These are phyloP conservation scores for Manis crassicaudata DNA, from an alignment of 2,797 vertebrate genomes.

Conservation along the genomic window DNA sequence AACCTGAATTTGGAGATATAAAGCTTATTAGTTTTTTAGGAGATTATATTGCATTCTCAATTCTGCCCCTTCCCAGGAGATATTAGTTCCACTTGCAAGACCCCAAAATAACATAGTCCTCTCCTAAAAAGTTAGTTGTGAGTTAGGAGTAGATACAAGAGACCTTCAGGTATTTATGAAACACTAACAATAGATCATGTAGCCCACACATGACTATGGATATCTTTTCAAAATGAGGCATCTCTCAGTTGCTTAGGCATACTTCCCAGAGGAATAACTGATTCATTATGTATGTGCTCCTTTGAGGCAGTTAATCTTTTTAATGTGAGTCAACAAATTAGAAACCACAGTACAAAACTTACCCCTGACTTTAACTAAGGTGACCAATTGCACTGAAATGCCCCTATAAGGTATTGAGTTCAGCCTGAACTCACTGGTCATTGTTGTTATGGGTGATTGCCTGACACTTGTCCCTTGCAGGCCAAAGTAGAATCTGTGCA, in stretches of 20 bases:
- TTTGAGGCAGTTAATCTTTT: constrained; percentile 18
- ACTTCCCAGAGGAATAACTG: not conserved
- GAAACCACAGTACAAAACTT: constrained; percentile 26
- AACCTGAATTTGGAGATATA: not conserved
- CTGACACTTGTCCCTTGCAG: not conserved
- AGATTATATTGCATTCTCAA: not conserved
- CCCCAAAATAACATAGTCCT: not conserved
- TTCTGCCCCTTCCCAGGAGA: not conserved
- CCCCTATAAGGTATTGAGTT: not conserved
- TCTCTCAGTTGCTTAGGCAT: not conserved
- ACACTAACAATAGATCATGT: not conserved
- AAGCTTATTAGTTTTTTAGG: not conserved
- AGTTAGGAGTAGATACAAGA: not conserved
- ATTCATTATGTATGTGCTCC: constrained; percentile 14
- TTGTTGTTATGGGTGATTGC: constrained; percentile 22
- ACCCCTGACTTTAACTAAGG: constrained; percentile 40
- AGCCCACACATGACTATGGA: not conserved
- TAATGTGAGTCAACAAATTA: constrained; percentile 46
- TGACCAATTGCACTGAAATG: constrained; percentile 23
- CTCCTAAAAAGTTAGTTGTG: not conserved
- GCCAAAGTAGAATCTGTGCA: not conserved
- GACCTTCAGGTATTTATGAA: not conserved
- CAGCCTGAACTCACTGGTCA: not conserved
- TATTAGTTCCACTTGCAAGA: not conserved
- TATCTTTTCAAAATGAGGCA: constrained; percentile 10